Conservation (phyloP, 2,113 vertebrate genomes). For the Otis tarda region DNA sequence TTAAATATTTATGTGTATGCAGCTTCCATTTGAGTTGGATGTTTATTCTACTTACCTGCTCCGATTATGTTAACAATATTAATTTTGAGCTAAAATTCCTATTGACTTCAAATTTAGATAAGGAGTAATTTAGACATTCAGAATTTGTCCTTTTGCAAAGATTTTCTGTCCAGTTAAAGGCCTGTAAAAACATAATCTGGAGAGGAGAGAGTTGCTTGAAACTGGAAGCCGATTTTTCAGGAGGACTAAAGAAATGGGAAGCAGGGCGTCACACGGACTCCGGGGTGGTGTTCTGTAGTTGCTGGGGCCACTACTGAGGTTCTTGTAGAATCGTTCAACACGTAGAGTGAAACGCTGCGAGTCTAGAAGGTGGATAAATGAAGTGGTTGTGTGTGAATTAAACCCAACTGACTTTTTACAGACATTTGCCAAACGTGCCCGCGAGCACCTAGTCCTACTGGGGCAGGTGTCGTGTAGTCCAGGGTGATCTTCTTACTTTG, state of each 20-base stretch:
- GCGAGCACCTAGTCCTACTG: not conserved
- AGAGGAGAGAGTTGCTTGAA: not conserved
- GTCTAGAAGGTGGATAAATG: not conserved
- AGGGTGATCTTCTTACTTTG: not conserved
- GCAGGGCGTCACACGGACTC: not conserved
- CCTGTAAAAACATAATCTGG: not conserved
- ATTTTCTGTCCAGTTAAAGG: not conserved
- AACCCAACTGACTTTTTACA: not conserved
- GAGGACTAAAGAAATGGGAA: not conserved
- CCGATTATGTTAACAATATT: not conserved
- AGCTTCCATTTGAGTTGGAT: not conserved
- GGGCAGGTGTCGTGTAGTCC: not conserved
- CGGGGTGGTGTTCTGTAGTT: not conserved
- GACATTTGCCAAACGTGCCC: not conserved
- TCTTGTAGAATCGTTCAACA: not conserved
- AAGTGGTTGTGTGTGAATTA: not conserved
- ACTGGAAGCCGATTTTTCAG: not conserved
- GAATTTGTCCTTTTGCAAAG: not conserved
- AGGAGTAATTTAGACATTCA: not conserved
- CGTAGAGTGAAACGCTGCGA: not conserved
- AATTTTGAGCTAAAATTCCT: constrained; percentile 5
- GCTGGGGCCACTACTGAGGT: not conserved
- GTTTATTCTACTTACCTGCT: not conserved
- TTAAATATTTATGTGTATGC: constrained; percentile 27
- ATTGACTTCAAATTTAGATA: not conserved